A percentile compares a stretch with the other conserved stretches of the same genome.
phyloP scores from a whole-genome alignment of 2,113 vertebrate species.

The Phalacrocorax brasilianus region DNA sequence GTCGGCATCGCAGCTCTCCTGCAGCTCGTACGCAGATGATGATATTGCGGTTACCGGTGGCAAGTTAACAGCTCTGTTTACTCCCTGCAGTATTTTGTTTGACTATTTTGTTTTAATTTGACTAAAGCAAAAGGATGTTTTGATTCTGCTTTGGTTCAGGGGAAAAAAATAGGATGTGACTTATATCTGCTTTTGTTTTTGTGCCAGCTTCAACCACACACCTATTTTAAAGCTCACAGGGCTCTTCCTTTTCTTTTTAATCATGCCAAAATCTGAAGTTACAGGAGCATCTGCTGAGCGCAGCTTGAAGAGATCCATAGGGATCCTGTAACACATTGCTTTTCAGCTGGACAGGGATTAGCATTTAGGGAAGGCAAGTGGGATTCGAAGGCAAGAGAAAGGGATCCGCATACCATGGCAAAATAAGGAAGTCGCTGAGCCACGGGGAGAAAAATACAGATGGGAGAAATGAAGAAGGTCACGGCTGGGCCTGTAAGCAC shows the following conservation, averaged over 20 bases:
- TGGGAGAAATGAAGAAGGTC: fast-evolving
- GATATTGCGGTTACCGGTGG: fast-evolving
- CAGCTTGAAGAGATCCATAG: background rate
- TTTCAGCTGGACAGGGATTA: background rate
- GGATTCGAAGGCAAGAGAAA: background rate
- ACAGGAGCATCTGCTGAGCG: background rate
- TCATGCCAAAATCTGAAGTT: background rate
- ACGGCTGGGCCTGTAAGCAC: fast-evolving
- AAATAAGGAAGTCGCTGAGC: background rate
- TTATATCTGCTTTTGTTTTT: slow-evolving; percentile 29
- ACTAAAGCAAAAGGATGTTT: slow-evolving; percentile 49
- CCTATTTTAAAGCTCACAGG: background rate
- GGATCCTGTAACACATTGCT: background rate
- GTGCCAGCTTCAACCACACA: slow-evolving; percentile 12
- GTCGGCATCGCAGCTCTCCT: background rate
- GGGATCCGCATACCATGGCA: fast-evolving
- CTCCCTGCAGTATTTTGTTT: background rate
- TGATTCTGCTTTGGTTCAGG: background rate
- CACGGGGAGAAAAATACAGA: background rate
- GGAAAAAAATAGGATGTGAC: slow-evolving; percentile 20
- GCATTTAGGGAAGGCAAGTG: background rate
- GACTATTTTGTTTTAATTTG: background rate
- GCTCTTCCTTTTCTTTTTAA: slow-evolving; percentile 14
- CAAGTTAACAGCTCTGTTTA: background rate
- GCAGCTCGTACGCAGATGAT: fast-evolving